These are phyloP conservation scores for Semotilus atromaculatus DNA, from an alignment of 2,797 vertebrate species.

Conservation along the genomic window DNA sequence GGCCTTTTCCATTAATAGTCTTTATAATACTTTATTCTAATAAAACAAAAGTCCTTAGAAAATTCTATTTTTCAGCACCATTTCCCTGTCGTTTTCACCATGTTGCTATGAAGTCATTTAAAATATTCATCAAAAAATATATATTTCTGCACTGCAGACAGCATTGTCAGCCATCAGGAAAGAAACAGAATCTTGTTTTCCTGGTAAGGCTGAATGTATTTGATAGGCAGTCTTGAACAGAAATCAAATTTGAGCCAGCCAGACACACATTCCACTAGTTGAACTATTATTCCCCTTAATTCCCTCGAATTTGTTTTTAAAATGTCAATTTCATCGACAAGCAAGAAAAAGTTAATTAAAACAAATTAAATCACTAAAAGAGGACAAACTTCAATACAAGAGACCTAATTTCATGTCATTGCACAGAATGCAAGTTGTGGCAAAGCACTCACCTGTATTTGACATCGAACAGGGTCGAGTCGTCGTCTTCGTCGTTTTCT, in stretches of 20 bases:
- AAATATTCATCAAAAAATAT: not conserved
- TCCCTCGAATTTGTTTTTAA: not conserved
- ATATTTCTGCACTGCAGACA: not conserved
- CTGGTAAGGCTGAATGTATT: not conserved
- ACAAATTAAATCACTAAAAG: not conserved
- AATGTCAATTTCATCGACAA: not conserved
- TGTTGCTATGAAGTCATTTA: not conserved
- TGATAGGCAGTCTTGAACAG: not conserved
- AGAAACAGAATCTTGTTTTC: constrained; percentile 9
- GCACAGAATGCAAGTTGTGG: not conserved
- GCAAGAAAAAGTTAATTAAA: not conserved
- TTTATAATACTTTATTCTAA: not conserved
- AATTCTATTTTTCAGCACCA: not conserved
- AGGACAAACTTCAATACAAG: too few relatives aligned
- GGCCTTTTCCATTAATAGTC: not conserved
- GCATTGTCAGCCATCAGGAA: not conserved
- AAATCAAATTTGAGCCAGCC: not conserved
- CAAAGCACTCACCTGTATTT: constrained; percentile 88
- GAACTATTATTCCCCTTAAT: not conserved
- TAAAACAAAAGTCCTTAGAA: not conserved
- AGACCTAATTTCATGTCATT: not conserved
- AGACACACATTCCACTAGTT: constrained; percentile 1
- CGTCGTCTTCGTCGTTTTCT: constrained; percentile 92
- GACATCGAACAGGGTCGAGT: constrained; percentile 94
- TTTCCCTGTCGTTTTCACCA: not conserved